Evolutionary conservation across 1,140 invertebrate species (phyloP), one percentile per base, ranked within the genome.

Genomic region (Stratiolaelaps scimitus): DNA sequence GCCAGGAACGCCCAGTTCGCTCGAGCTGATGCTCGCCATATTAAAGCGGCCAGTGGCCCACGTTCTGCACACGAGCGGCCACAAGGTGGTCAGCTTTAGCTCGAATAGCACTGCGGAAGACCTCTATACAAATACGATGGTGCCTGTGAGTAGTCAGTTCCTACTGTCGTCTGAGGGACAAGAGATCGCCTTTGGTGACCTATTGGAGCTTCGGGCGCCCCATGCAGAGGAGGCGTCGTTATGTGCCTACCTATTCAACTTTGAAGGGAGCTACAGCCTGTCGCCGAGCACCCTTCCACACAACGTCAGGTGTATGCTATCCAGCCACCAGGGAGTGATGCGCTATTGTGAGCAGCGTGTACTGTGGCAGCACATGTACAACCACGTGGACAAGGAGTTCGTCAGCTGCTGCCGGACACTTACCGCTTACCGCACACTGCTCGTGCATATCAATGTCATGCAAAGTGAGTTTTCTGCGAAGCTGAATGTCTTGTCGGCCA

Each of bases 281-380:
- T 60, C 53, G 15, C 17, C 53, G 15, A 60, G 34, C 4, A 26
- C 15, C 34, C 34, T 60, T 17, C 53, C 53, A 1, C 15, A 5
- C 6, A 17, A 19, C 23, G 53, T 60, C 23, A 34, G 2, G 4
- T 34, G 26, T 15, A 60, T 26, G 23, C 20, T 60, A n/a, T 15
- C 53, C 13, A 1, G 2, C 2, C 23, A 17, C 4, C 26, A 34
- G 15, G 26, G 23, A 26, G 53, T 10, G 34, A 40, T 40, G 34
- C 34, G 10, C 10, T 40, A 60, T 15, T 10, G 4, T 1, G 34
- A 26, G 53, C 17, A 26, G 53, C 26, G 34, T 19, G 17, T 26
- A 2, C 53, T 60, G 15, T 60, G 53, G 53, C 53, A 60, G 23
- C 26, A 60, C 15, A 60, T 60, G 53, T 60, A 60, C 10, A 26